Conservation (phyloP, 2,888 invertebrate species). For the Oligia latruncula region DNA sequence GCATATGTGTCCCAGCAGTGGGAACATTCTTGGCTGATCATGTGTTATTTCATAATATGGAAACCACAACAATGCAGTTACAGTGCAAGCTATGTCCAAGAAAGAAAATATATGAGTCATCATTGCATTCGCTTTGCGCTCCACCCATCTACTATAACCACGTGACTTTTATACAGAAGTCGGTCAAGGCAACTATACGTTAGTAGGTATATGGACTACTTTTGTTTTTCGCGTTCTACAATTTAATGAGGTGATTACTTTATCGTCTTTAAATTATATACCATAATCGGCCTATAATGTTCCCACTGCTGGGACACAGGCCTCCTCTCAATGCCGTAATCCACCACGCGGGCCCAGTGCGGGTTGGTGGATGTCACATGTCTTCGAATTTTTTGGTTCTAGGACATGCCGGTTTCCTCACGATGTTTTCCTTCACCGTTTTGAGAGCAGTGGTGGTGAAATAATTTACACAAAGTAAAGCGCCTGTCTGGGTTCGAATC, state of each 20-base stretch:
- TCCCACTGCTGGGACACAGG: too few species aligned
- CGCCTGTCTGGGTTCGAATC: too few species aligned
- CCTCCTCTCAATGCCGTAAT: too few species aligned
- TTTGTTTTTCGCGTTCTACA: constrained; percentile 25
- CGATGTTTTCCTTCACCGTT: too few species aligned
- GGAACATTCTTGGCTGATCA: neutral
- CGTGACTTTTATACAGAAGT: constrained; percentile 47
- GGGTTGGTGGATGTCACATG: too few species aligned
- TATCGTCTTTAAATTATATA: constrained; percentile 19
- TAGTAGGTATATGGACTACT: constrained; percentile 27
- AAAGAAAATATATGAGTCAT: constrained; percentile 43
- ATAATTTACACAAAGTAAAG: too few species aligned
- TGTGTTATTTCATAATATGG: constrained; percentile 1
- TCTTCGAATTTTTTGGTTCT: too few species aligned
- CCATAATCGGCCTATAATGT: too few species aligned
- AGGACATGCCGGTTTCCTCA: too few species aligned
- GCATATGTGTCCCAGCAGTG: neutral
- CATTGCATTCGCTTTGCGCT: constrained; percentile 5
- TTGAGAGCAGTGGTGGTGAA: too few species aligned
- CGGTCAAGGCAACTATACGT: constrained; percentile 36
- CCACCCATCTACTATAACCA: constrained; percentile 12
- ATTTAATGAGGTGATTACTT: constrained; percentile 5
- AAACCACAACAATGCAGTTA: neutral
- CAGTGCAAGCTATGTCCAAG: constrained; percentile 21
- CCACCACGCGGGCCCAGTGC: too few species aligned